A percentile compares a stretch with the other conserved stretches of the same genome.
These are phyloP conservation scores for Cryptotis parvus DNA, from an alignment of 2,113 vertebrate genomes.

Conservation along the genomic window DNA sequence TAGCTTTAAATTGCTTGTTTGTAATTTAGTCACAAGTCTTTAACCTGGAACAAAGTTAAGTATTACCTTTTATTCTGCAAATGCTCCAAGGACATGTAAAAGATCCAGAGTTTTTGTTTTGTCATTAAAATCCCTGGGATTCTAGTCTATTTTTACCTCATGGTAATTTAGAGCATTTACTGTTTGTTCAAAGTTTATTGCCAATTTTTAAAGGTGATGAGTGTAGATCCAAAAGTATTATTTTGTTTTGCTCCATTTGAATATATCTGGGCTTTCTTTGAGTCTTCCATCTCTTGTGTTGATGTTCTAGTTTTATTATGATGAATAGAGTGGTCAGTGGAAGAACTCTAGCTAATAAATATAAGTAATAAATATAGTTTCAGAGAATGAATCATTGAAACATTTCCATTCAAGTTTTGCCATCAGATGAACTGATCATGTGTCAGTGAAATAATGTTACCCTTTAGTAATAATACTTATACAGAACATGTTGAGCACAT, in stretches of 20 bases:
- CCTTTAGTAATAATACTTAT: slow-evolving; percentile 14
- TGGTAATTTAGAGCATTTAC: neutral
- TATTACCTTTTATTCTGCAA: neutral
- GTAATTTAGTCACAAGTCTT: neutral
- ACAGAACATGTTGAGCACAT: neutral
- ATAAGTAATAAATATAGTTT: neutral
- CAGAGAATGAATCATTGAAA: neutral
- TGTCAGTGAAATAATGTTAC: neutral
- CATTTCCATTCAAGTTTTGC: slow-evolving; percentile 24
- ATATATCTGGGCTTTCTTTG: neutral
- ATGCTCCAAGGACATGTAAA: neutral
- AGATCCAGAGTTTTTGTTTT: neutral
- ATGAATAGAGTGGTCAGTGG: neutral
- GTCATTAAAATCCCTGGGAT: slow-evolving; percentile 1
- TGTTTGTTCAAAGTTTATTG: neutral
- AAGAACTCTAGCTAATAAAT: neutral
- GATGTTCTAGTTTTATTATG: neutral
- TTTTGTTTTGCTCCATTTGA: neutral
- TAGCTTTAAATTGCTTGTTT: neutral
- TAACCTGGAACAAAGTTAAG: neutral
- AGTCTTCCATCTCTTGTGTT: neutral
- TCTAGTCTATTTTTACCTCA: neutral
- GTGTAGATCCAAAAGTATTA: neutral
- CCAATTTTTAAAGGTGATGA: neutral
- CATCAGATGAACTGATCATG: neutral